phyloP scores from a whole-genome alignment of 2,888 invertebrate genomes.

The Lepidochrysops patricia region DNA sequence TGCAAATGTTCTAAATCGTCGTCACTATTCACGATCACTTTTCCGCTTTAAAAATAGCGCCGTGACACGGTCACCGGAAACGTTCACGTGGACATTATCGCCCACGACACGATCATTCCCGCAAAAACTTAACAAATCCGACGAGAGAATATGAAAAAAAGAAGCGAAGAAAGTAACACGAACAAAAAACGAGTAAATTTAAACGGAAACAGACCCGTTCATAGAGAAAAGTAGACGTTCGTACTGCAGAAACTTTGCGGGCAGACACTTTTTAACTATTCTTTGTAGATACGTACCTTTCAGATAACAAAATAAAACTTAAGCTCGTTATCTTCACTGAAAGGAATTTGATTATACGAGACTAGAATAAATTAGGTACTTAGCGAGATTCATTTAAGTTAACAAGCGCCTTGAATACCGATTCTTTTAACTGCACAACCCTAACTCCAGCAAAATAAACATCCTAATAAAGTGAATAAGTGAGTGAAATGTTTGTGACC shows the following conservation, averaged over 20 bases:
- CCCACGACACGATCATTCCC: conserved; percentile 17
- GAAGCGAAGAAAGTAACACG: conserved; percentile 44
- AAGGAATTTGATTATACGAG: conserved; percentile 13
- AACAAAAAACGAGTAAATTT: conserved; percentile 62
- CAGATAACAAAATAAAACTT: conserved; percentile 33
- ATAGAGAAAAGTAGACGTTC: conserved; percentile 61
- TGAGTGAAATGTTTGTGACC: conserved; percentile 7
- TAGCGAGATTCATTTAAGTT: conserved; percentile 12
- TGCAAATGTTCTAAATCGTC: conserved; percentile 28
- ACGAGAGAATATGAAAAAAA: conserved; percentile 54
- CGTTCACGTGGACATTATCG: not conserved
- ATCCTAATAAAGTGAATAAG: conserved; percentile 5
- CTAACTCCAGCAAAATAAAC: conserved; percentile 1
- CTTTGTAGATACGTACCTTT: conserved; percentile 43
- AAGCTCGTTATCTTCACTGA: conserved; percentile 13
- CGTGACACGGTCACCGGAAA: not conserved
- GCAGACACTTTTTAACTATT: conserved; percentile 44
- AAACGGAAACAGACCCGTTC: conserved; percentile 67
- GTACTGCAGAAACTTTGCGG: conserved; percentile 57
- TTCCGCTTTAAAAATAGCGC: not conserved
- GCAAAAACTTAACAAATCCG: conserved; percentile 48
- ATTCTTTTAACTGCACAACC: conserved; percentile 11
- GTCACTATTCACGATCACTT: conserved; percentile 22
- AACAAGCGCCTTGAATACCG: conserved; percentile 12
- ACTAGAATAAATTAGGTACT: conserved; percentile 13